Conservation (phyloP, 2,113 vertebrate species). For the Archilochus colubris region DNA sequence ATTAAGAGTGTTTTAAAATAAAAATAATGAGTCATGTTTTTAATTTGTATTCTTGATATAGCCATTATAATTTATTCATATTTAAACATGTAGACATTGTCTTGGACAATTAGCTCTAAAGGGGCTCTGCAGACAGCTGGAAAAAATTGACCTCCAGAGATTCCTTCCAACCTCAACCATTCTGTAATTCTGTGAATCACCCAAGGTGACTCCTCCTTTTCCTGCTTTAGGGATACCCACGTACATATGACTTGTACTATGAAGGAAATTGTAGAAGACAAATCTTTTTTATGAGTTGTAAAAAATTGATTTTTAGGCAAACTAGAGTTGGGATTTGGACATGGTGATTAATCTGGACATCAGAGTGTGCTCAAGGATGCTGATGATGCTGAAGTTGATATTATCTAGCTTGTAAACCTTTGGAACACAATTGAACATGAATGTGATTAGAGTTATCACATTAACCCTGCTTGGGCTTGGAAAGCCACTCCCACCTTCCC, state of each 20-base stretch:
- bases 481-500: background rate
- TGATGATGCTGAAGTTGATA: background rate
- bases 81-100: background rate
- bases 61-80: background rate
- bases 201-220: background rate
- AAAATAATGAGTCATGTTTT: background rate
- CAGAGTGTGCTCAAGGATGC: background rate
- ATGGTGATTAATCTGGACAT: background rate
- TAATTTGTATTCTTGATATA: background rate
- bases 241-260: background rate
- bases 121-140: background rate
- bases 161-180: background rate
- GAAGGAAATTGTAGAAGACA: background rate
- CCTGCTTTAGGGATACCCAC: background rate
- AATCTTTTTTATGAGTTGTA: background rate
- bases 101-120: background rate
- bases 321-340: background rate
- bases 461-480: fast-evolving
- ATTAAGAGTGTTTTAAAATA: background rate
- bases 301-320: background rate
- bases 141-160: background rate
- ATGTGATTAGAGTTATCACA: background rate
- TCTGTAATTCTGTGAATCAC: background rate
- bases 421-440: background rate
- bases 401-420: background rate